phyloP scores from a whole-genome alignment of 2,113 vertebrate species.

The Chaetodon auriga region DNA sequence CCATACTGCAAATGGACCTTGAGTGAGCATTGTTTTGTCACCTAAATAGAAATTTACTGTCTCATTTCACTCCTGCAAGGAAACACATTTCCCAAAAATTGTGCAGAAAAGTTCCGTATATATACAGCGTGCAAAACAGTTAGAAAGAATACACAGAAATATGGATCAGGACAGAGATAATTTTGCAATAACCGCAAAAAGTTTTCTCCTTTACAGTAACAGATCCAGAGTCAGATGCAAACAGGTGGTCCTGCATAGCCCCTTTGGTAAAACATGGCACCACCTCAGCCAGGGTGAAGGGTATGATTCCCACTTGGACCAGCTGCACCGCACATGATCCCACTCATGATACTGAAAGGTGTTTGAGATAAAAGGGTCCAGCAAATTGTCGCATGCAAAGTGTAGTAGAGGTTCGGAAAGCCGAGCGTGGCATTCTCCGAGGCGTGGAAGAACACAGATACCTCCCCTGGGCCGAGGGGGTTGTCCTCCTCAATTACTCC shows the following conservation, averaged over 20 bases:
- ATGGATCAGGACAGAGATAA: background rate
- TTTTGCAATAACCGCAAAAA: background rate
- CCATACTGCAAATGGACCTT: too few relatives aligned
- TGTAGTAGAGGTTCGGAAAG: constrained; percentile 58
- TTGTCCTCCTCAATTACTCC: constrained; percentile 36
- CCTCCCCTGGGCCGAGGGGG: constrained; percentile 38
- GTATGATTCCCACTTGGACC: constrained; percentile 32
- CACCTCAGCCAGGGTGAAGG: constrained; percentile 9
- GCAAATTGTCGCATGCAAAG: constrained; percentile 55
- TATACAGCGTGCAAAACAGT: background rate
- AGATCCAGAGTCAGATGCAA: background rate
- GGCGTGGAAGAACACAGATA: constrained; percentile 56
- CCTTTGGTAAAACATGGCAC: constrained; percentile 1
- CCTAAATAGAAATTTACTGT: too few relatives aligned
- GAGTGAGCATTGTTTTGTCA: background rate
- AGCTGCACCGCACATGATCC: constrained; percentile 58
- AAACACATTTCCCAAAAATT: background rate
- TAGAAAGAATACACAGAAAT: background rate
- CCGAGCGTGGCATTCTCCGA: constrained; percentile 50
- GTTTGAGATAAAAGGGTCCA: constrained; percentile 56
- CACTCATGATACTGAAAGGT: constrained; percentile 52
- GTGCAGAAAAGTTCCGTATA: background rate
- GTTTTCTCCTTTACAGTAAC: constrained; percentile 2
- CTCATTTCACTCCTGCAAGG: background rate
- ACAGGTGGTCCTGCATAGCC: constrained; percentile 46